Conservation (phyloP, 2,888 invertebrate species). For the Aquatica leii region DNA sequence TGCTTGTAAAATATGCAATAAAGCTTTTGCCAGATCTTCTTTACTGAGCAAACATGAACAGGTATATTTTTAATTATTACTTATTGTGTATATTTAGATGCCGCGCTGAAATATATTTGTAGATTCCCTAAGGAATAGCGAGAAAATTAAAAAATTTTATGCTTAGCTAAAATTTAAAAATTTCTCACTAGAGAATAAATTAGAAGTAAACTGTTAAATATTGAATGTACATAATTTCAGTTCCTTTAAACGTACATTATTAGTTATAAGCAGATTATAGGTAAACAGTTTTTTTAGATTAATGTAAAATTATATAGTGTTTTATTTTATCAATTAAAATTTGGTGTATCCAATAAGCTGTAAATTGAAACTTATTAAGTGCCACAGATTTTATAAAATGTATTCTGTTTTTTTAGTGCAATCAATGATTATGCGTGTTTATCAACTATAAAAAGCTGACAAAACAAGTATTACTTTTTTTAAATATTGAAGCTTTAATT, state of each 20-base stretch:
- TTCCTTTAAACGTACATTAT: not conserved
- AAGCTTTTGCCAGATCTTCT: constrained; percentile 86
- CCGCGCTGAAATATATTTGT: constrained; percentile 9
- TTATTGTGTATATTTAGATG: constrained; percentile 6
- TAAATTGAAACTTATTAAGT: too few relatives aligned
- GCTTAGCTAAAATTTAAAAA: not conserved
- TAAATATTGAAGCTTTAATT: too few relatives aligned
- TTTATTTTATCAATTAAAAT: too few relatives aligned
- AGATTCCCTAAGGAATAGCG: not conserved
- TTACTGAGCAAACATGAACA: constrained; percentile 93
- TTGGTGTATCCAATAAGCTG: too few relatives aligned
- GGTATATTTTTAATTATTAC: constrained; percentile 64
- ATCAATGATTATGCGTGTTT: too few relatives aligned
- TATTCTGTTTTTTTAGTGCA: too few relatives aligned
- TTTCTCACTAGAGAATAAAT: not conserved
- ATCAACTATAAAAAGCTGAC: too few relatives aligned
- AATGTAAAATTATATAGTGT: too few relatives aligned
- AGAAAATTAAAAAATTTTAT: constrained; percentile 5
- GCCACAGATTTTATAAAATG: too few relatives aligned
- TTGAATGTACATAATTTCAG: not conserved
- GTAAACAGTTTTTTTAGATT: too few relatives aligned
- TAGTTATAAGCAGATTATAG: too few relatives aligned
- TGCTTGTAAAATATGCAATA: constrained; percentile 91
- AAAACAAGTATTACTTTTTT: too few relatives aligned
- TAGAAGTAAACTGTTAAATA: not conserved